These are phyloP conservation scores for Dolomedes plantarius DNA, from an alignment of 2,888 invertebrate genomes.

Conservation along the genomic window DNA sequence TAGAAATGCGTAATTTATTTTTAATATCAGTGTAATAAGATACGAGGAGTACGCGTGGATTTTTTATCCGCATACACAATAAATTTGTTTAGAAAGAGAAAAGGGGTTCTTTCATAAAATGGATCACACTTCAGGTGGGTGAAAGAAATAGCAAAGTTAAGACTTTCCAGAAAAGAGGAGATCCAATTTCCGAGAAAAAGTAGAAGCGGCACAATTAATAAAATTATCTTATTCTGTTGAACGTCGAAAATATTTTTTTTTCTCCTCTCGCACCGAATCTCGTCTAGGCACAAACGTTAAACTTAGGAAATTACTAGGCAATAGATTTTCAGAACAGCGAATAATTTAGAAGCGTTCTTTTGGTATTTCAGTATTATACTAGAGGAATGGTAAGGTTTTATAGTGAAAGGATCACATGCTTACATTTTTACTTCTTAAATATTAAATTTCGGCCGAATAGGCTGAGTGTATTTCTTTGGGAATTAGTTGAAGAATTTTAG, in stretches of 20 bases:
- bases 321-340: not conserved
- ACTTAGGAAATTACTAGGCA: not conserved
- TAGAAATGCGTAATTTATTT: no score
- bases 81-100: no score
- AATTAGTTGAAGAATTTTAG: no score
- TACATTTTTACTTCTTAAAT: no score
- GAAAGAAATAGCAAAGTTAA: slow-evolving; percentile 3
- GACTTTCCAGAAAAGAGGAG: not conserved
- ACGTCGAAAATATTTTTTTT: not conserved
- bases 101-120: not conserved
- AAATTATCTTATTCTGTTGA: slow-evolving; percentile 4
- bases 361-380: no score
- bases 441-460: no score
- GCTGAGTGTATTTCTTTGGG: no score
- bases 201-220: not conserved
- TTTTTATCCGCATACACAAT: no score
- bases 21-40: no score
- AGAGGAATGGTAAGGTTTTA: no score
- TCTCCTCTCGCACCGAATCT: not conserved
- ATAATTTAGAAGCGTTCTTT: not conserved
- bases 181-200: not conserved
- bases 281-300: not conserved
- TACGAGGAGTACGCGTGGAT: no score
- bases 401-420: no score
- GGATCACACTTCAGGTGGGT: not conserved